phyloP scores from a whole-genome alignment of 2,113 vertebrate species.

The Phainopepla nitens region DNA sequence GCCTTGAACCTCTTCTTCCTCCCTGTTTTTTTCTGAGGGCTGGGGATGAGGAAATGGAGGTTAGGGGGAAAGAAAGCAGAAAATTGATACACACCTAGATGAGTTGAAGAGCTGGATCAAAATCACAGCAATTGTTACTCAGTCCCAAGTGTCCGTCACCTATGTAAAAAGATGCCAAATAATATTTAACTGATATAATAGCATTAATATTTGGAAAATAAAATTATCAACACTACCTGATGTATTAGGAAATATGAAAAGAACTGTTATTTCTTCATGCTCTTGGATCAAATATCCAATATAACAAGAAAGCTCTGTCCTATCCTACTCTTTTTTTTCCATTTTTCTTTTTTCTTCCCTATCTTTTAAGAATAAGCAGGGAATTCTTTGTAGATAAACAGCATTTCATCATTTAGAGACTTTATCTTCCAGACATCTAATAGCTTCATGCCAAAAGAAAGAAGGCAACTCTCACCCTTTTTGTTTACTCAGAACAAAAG shows the following conservation, averaged over 20 bases:
- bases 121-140: neutral
- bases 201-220: neutral
- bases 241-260: neutral
- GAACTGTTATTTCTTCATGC: neutral
- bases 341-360: neutral
- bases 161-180: neutral
- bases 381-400: conserved; percentile 47
- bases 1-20: neutral
- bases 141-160: neutral
- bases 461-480: conserved; percentile 17
- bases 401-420: conserved; percentile 11
- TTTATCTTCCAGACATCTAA: conserved; percentile 18
- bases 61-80: neutral
- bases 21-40: neutral
- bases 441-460: conserved; percentile 24
- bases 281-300: neutral
- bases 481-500: conserved; percentile 16
- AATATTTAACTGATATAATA: neutral
- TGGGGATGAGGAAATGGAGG: neutral
- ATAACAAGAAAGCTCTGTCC: neutral
- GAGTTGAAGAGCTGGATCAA: neutral
- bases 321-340: neutral
- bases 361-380: neutral
- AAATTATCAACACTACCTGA: neutral
- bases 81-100: neutral